A percentile compares a stretch with the other conserved stretches of the same genome.
These are phyloP conservation scores for Aricia agestis DNA, from an alignment of 1,140 invertebrate genomes.

Conservation along the genomic window DNA sequence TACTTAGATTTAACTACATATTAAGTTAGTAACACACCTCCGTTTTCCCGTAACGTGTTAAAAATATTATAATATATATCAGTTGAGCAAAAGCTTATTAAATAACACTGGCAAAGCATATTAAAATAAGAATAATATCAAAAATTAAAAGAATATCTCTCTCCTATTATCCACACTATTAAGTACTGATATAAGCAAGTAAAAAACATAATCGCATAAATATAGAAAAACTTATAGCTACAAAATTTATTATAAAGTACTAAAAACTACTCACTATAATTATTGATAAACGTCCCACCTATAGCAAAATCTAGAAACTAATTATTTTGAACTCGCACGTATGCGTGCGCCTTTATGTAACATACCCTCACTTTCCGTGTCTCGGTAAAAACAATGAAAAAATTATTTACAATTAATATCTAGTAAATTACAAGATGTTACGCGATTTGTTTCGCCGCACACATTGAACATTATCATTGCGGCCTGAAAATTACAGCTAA, in stretches of 20 bases:
- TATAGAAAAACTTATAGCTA: neutral
- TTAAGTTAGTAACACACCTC: too few relatives aligned
- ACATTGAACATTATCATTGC: neutral
- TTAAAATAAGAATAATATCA: too few relatives aligned
- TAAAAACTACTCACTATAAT: neutral
- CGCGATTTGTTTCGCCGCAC: constrained; percentile 12
- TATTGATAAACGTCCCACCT: neutral
- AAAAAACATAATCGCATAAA: neutral
- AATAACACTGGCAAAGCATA: too few relatives aligned
- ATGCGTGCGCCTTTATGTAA: neutral
- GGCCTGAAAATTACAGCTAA: too few relatives aligned
- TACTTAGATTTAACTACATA: too few relatives aligned
- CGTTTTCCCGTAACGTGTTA: too few relatives aligned
- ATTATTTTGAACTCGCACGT: constrained; percentile 12
- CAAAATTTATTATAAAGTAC: too few relatives aligned
- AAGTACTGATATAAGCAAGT: too few relatives aligned
- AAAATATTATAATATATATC: too few relatives aligned
- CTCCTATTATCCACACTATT: too few relatives aligned
- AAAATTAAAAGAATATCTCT: neutral
- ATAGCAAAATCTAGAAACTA: neutral
- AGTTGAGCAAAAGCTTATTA: too few relatives aligned
- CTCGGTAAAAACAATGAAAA: constrained; percentile 34
- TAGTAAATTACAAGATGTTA: constrained; percentile 16
- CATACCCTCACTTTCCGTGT: constrained; percentile 33
- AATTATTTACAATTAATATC: constrained; percentile 32